A percentile compares a stretch with the other conserved stretches of the same genome.
Evolutionary conservation across 2,888 invertebrate species (phyloP).

Genomic region (Napeogenes sylphis): DNA sequence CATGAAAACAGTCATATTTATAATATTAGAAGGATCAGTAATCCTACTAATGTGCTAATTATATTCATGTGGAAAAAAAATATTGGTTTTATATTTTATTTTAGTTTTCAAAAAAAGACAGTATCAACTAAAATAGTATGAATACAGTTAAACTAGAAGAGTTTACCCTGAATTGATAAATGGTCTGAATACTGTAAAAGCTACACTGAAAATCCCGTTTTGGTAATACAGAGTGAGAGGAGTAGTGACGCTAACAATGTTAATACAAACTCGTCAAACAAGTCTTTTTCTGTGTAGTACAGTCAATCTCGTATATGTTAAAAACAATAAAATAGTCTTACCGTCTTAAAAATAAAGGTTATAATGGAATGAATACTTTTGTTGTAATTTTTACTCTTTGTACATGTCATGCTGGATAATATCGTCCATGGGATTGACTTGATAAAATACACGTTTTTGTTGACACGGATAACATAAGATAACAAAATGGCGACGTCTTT

Average conservation of each 20-base stretch:
- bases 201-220: background rate
- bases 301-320: constrained; percentile 3
- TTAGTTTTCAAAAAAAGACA: too few relatives aligned
- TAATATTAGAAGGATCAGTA: too few relatives aligned
- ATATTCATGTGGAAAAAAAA: too few relatives aligned
- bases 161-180: background rate
- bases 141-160: too few relatives aligned
- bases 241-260: background rate
- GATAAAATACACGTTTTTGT: constrained; percentile 12
- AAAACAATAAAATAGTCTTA: constrained; percentile 1
- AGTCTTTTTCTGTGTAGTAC: constrained; percentile 18
- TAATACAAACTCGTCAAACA: constrained; percentile 18
- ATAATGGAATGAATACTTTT: constrained; percentile 4
- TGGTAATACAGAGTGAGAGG: background rate
- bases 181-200: too few relatives aligned
- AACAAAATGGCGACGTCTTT: constrained; percentile 4
- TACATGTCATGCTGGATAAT: constrained; percentile 10
- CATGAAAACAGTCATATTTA: too few relatives aligned
- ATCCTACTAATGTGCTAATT: too few relatives aligned
- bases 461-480: background rate
- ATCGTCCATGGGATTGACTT: constrained; percentile 14
- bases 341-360: constrained; percentile 11
- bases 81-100: too few relatives aligned
- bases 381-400: constrained; percentile 11
- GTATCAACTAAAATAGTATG: too few relatives aligned